Base-by-base conservation (phyloP, 35 echinoderm and acorn worm genomes). In the Lytechinus variegatus region DNA sequence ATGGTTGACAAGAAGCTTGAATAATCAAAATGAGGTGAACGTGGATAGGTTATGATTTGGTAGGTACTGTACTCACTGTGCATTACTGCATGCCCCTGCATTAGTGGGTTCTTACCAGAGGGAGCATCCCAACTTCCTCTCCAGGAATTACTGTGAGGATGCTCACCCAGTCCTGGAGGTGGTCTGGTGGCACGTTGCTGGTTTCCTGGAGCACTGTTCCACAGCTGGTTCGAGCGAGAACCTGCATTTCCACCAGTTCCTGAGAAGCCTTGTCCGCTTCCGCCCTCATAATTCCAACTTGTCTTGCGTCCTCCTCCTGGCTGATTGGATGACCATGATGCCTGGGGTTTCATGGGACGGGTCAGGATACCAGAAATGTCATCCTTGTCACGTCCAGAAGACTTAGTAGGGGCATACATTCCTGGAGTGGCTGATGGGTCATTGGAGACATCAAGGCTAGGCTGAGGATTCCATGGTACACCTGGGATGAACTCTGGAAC, bases 401-500 rank as follows among this genome's bases (percentile, higher is more conserved):
- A 91, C 92, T 96, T 96, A 16, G 87, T 86, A 13, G 96, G 91
- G 52, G 96, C 95, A 24, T 96, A 95, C 92, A 97, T 99, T n/a
- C 98, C 98, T 55, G 98, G 98, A 44, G 98, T 99, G 12, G 98
- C 98, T 93, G 97, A 94, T 53, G 98, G 98, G 91, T 99, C 97
- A 91, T 99, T 99, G 94, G 97, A 96, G 12, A 99, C 95, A 94
- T 99, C 98, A 33, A 94, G 97, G 86, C 94, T 98, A 54, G 96
- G 97, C 24, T 79, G 66, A 53, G 97, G 97, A 54, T 98, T 99
- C 98, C 98, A 99, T 19, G 98, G 98, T 11, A 99, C 98, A 86
- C 98, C 98, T 56, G 98, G 98, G 92, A 98, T 99, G 95, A 99
- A 99, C 89, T 99, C 98, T 58, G 97, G 98, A 16, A 97, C 96